Evolutionary conservation across 2,888 invertebrate species (phyloP).

Genomic region (Gari tellinella): DNA sequence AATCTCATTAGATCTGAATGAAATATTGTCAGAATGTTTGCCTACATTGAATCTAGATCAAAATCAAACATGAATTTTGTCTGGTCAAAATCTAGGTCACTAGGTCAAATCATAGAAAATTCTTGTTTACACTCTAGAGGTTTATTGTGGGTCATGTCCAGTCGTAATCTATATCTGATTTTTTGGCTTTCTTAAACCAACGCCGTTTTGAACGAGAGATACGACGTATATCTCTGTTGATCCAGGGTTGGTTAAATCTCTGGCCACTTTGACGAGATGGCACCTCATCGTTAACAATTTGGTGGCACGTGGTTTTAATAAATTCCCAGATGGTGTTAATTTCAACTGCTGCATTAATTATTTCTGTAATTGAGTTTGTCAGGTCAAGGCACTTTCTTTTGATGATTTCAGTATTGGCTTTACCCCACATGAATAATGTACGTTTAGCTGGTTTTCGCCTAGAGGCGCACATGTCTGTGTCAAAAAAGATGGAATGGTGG

Average conservation of each 20-base stretch:
- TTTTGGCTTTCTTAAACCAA: constrained; percentile 1
- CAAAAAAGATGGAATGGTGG: constrained; percentile 21
- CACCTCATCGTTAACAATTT: background rate
- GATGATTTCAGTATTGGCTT: background rate
- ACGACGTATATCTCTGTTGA: constrained; percentile 1
- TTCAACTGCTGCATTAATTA: background rate
- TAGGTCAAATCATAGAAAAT: too few relatives aligned
- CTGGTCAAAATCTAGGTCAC: too few relatives aligned
- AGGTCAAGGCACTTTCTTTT: too few relatives aligned
- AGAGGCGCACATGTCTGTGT: constrained; percentile 9
- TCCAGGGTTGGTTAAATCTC: constrained; percentile 1
- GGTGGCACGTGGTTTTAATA: background rate
- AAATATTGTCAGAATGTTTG: too few relatives aligned
- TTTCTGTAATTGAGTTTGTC: too few relatives aligned
- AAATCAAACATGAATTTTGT: too few relatives aligned
- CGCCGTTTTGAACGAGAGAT: background rate
- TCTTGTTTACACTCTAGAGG: too few relatives aligned
- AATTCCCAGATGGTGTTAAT: constrained; percentile 1
- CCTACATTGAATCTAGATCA: too few relatives aligned
- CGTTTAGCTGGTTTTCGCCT: constrained; percentile 10
- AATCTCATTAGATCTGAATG: too few relatives aligned
- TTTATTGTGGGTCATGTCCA: too few relatives aligned
- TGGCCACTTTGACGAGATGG: constrained; percentile 5
- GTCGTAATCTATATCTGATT: too few relatives aligned
- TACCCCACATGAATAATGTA: constrained; percentile 17